Percentiles rank a stretch among this genome's conserved stretches.
phyloP scores from a whole-genome alignment of 1,140 invertebrate species.

The Eumaeus atala region DNA sequence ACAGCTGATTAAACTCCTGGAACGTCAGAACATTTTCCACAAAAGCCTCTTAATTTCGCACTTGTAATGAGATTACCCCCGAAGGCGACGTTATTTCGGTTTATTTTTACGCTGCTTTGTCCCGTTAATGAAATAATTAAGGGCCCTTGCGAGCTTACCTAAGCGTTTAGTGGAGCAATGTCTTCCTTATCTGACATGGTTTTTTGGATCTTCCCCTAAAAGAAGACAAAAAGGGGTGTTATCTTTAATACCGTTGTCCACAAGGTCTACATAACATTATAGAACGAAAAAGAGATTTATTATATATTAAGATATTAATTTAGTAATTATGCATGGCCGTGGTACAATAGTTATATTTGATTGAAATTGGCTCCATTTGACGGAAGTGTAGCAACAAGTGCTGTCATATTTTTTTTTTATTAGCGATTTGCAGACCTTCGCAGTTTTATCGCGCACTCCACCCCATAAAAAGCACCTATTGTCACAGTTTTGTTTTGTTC shows the following conservation, averaged over 20 bases:
- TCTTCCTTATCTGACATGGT: not conserved
- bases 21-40: not conserved
- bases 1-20: not conserved
- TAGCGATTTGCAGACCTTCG: too few relatives aligned
- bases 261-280: not conserved
- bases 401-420: too few relatives aligned
- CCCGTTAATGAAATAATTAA: slow-evolving; percentile 10
- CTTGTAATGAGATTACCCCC: not conserved
- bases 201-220: not conserved
- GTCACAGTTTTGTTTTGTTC: too few relatives aligned
- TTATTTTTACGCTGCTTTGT: slow-evolving; percentile 5
- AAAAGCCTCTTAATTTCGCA: not conserved
- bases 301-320: too few relatives aligned
- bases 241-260: slow-evolving; percentile 1
- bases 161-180: not conserved
- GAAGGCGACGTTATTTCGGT: not conserved
- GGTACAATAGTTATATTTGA: too few relatives aligned
- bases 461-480: too few relatives aligned
- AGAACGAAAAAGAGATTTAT: too few relatives aligned
- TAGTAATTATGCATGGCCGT: too few relatives aligned
- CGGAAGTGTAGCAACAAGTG: too few relatives aligned
- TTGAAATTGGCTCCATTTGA: too few relatives aligned
- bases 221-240: not conserved
- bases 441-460: too few relatives aligned
- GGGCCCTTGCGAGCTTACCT: slow-evolving; percentile 3